Evolutionary conservation across 2,797 vertebrate species (phyloP).

Genomic region (Sebastes minor): DNA sequence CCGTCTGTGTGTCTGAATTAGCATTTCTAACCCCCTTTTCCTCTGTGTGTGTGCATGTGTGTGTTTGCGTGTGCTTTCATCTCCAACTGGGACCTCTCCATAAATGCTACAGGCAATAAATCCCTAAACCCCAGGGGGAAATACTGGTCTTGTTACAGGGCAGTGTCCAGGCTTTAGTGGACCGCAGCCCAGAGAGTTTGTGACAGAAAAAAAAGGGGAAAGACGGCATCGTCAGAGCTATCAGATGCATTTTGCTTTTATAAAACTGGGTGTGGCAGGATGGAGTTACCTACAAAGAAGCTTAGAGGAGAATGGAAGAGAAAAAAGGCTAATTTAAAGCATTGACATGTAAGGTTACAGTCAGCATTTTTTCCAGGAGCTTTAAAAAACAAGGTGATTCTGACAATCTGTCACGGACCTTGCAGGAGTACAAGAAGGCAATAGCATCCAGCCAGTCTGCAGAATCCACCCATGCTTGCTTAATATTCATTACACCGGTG

Average conservation of each 20-base stretch:
- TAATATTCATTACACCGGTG: conserved; percentile 52
- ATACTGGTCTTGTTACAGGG: conserved; percentile 61
- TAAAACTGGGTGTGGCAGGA: conserved; percentile 44
- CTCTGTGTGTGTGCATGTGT: conserved; percentile 12
- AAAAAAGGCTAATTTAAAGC: conserved; percentile 14
- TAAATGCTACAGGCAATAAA: conserved; percentile 76
- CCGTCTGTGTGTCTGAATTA: conserved; percentile 72
- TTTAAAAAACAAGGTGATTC: conserved; percentile 50
- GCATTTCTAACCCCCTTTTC: conserved; percentile 65
- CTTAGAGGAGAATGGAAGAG: not conserved
- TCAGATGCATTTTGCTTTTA: conserved; percentile 28
- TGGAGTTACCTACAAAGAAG: conserved; percentile 27
- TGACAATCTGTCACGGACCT: conserved; percentile 51
- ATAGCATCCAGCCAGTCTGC: conserved; percentile 24
- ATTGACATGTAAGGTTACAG: conserved; percentile 34
- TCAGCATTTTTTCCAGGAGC: conserved; percentile 49
- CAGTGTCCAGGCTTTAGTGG: conserved; percentile 62
- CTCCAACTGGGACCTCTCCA: conserved; percentile 65
- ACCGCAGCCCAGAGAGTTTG: conserved; percentile 34
- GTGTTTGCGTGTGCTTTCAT: conserved; percentile 55
- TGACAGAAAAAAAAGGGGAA: conserved; percentile 26
- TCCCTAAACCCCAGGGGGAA: conserved; percentile 48
- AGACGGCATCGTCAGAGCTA: conserved; percentile 3
- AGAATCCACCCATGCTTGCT: conserved; percentile 28
- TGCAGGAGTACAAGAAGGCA: conserved; percentile 20